Base-by-base conservation (phyloP, 2,888 invertebrate genomes). In the Nemotelus pantherinus region DNA sequence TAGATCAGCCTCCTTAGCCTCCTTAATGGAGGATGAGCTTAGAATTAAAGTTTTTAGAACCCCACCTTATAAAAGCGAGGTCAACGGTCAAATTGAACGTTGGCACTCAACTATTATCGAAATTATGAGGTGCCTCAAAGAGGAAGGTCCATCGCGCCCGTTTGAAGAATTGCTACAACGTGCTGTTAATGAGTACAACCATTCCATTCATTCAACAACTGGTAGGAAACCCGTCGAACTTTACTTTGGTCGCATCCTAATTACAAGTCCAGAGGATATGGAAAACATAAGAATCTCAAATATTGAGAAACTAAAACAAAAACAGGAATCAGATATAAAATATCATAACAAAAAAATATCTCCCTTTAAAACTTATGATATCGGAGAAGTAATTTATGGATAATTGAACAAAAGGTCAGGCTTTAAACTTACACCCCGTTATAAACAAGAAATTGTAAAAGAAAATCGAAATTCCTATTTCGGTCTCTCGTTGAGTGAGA, bases 1-100 rank as follows among this genome's bases (percentile, higher is more conserved):
- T 6, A 77, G 76, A 58, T 77, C 75, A 6, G 45, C 48, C 3
- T 57, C 65, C 45, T 48, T 78, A 44, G 47, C 50, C 7, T 58
- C 55, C n/a, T n/a, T 77, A n/a, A 50, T 74, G 50, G 65, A 77
- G 48, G 74, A 74, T 48, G 47, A 64, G 47, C 65, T 77, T 5
- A 50, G 45, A 10, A 74, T 77, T 5, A 53, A 65, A 55, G 47
- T 55, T 9, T 77, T 44, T 43, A 57, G 45, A 41, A 57, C 57
- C 6, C 44, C 72, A 10, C 44, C 72, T n/a, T 58, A 74, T 25
- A 72, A 65, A 74, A 74, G 57, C 55, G 74, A 76, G 44, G 76
- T 77, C n/a, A 80, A 79, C 48, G 80, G 79, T 2, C 77, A 78
- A 53, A 77, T 80, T 9, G 80, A 80, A 47, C 45, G 65, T 45